A percentile compares a stretch with the other conserved stretches of the same genome.
These are phyloP conservation scores for Ichneumoninae sp. DNA, from an alignment of 2,888 invertebrate genomes.

Conservation along the genomic window DNA sequence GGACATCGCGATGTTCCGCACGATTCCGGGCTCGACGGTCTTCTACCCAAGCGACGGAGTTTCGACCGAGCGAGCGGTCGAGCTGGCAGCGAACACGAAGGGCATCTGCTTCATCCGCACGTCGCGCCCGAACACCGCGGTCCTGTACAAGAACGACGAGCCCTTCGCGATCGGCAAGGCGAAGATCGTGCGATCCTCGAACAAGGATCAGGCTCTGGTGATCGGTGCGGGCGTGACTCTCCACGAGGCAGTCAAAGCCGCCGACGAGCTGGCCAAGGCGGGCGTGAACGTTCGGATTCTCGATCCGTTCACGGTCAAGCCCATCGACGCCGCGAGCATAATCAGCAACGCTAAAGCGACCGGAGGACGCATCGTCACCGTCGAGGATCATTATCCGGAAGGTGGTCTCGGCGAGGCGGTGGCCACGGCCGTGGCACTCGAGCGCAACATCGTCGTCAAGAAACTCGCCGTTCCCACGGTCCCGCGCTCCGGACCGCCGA, in stretches of 20 bases:
- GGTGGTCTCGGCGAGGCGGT: slow-evolving; percentile 99
- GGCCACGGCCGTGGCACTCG: slow-evolving; percentile 90
- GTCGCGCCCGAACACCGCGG: slow-evolving; percentile 94
- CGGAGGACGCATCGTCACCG: slow-evolving; percentile 94
- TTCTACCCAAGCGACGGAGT: slow-evolving; percentile 97
- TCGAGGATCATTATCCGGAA: slow-evolving; percentile 98
- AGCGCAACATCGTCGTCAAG: slow-evolving; percentile 90
- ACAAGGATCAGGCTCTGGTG: slow-evolving; percentile 92
- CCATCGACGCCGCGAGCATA: slow-evolving; percentile 93
- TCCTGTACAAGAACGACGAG: slow-evolving; percentile 94
- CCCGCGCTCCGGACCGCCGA: slow-evolving; percentile 97
- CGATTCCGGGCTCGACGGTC: slow-evolving; percentile 92
- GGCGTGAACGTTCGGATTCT: slow-evolving; percentile 93
- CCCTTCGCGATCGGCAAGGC: slow-evolving; percentile 92
- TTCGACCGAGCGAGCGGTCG: slow-evolving; percentile 96
- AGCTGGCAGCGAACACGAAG: slow-evolving; percentile 97
- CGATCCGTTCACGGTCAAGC: slow-evolving; percentile 98
- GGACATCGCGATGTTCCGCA: slow-evolving; percentile 97
- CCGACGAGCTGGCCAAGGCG: slow-evolving; percentile 89
- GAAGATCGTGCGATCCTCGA: slow-evolving; percentile 91
- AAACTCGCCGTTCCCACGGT: slow-evolving; percentile 93
- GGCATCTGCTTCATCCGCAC: slow-evolving; percentile 98
- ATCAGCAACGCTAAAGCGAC: slow-evolving; percentile 91
- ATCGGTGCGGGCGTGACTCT: slow-evolving; percentile 98
- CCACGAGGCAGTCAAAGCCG: slow-evolving; percentile 95